These are phyloP conservation scores for Eupithecia vulgata DNA, from an alignment of 2,888 invertebrate species.

Conservation along the genomic window DNA sequence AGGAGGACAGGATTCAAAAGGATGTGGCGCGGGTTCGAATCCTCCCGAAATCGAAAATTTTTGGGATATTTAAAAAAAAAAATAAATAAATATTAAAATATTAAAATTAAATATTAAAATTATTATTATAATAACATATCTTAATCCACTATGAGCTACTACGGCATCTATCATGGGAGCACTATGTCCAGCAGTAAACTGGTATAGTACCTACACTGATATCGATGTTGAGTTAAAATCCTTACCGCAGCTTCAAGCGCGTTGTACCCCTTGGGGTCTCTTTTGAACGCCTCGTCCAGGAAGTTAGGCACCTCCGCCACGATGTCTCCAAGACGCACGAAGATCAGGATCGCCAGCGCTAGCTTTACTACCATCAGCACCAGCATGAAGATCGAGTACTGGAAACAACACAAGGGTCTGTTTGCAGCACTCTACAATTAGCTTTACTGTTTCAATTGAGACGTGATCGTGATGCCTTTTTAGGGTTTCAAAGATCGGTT, in stretches of 20 bases:
- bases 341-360: constrained; percentile 86
- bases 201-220: neutral
- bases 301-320: constrained; percentile 75
- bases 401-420: constrained; percentile 51
- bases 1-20: no score
- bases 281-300: constrained; percentile 74
- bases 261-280: constrained; percentile 78
- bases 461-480: no score
- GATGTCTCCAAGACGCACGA: constrained; percentile 84
- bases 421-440: neutral
- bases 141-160: neutral
- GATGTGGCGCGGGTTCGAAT: no score
- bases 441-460: no score
- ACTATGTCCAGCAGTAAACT: neutral
- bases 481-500: no score
- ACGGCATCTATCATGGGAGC: neutral
- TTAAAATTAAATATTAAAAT: no score
- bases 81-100: no score
- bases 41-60: no score
- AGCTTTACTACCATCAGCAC: constrained; percentile 88
- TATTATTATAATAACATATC: no score
- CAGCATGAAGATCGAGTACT: constrained; percentile 89
- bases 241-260: constrained; percentile 84
- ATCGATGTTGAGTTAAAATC: neutral
- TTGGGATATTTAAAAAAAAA: no score